Conservation (phyloP, 1,140 invertebrate species). For the Stegodyphus dumicola region DNA sequence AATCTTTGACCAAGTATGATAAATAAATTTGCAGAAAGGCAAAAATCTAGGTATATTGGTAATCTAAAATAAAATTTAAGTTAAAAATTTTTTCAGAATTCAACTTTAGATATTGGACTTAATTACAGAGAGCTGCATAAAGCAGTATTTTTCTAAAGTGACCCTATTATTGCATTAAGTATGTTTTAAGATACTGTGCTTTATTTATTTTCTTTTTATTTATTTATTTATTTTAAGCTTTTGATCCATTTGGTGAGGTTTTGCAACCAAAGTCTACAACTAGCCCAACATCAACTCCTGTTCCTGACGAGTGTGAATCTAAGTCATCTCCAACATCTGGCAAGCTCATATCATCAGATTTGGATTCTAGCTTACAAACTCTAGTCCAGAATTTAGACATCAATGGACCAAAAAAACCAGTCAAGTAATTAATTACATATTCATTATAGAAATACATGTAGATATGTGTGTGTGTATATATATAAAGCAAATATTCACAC, state of each 20-base stretch:
- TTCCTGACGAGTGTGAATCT: constrained; percentile 42
- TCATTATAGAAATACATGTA: no score
- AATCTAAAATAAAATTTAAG: no score
- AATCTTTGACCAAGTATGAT: no score
- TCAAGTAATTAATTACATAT: constrained; percentile 71
- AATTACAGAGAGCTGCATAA: no score
- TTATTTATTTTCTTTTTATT: neutral
- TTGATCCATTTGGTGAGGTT: constrained; percentile 79
- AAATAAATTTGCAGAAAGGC: no score
- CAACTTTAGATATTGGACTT: no score
- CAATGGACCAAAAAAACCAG: constrained; percentile 79
- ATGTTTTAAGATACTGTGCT: neutral
- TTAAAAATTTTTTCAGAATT: no score
- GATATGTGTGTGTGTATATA: no score
- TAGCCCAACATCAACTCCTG: constrained; percentile 28
- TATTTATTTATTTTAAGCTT: constrained; percentile 67
- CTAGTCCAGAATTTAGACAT: constrained; percentile 91
- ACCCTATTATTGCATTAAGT: no score
- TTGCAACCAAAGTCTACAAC: constrained; percentile 70
- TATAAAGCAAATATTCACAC: no score
- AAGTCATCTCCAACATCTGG: constrained; percentile 50
- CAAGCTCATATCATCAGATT: constrained; percentile 82
- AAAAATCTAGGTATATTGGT: no score
- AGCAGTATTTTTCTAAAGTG: no score
- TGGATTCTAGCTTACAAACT: constrained; percentile 88